Percentiles rank a stretch among this genome's conserved stretches.
Evolutionary conservation across 2,888 invertebrate species (phyloP).

Genomic region (Brachylomia viminalis): DNA sequence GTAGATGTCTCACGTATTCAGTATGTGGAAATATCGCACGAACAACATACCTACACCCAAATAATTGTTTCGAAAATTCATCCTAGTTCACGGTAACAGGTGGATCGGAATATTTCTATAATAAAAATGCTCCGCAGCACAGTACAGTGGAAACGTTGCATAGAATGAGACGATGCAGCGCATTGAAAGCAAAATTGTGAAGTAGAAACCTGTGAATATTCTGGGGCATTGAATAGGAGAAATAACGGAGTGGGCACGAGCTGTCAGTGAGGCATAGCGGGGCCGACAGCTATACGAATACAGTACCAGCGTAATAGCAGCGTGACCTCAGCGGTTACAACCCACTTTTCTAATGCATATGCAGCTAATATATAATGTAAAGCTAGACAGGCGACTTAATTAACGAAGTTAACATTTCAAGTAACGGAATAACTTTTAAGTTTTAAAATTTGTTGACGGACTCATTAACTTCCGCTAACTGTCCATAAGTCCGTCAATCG

Average conservation of each 20-base stretch:
- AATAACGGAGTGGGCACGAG: constrained; percentile 75
- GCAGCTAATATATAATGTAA: no score
- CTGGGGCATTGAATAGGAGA: constrained; percentile 79
- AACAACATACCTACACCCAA: constrained; percentile 23
- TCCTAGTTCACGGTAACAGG: constrained; percentile 57
- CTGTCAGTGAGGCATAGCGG: constrained; percentile 60
- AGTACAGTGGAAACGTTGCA: constrained; percentile 72
- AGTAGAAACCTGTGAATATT: constrained; percentile 80
- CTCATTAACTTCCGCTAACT: no score
- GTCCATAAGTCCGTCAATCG: no score
- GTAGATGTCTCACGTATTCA: constrained; percentile 1
- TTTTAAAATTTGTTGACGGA: no score
- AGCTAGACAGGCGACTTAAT: no score
- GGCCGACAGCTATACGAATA: constrained; percentile 8
- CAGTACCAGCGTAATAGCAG: no score
- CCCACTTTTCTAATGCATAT: no score
- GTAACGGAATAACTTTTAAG: no score
- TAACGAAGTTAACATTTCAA: no score
- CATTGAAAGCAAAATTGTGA: constrained; percentile 78
- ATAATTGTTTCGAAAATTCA: constrained; percentile 54
- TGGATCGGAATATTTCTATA: constrained; percentile 73
- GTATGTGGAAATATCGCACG: constrained; percentile 3
- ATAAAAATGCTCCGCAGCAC: constrained; percentile 69
- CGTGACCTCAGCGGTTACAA: no score
- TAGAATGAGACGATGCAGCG: constrained; percentile 76